Conservation (phyloP, 2,113 vertebrate species). For the Nothobranchius kuhntae region DNA sequence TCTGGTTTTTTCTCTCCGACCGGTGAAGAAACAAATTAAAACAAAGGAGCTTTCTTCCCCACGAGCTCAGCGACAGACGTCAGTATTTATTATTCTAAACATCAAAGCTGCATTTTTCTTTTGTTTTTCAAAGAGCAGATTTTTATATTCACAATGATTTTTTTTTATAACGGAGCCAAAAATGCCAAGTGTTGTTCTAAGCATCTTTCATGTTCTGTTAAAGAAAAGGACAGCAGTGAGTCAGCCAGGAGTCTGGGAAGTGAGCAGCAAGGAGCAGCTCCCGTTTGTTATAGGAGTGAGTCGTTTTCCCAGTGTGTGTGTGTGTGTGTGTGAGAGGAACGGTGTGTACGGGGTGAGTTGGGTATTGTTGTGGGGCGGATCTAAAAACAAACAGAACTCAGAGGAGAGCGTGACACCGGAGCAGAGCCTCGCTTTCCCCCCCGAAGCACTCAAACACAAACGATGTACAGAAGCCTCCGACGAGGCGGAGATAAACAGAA, state of each 20-base stretch:
- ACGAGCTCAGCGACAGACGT: slow-evolving; percentile 61
- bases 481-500: slow-evolving; percentile 51
- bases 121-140: slow-evolving; percentile 52
- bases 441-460: slow-evolving; percentile 25
- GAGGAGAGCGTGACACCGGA: slow-evolving; percentile 57
- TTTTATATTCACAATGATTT: slow-evolving; percentile 67
- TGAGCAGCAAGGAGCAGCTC: slow-evolving; percentile 57
- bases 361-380: slow-evolving; percentile 67
- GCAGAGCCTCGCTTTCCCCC: slow-evolving; percentile 28
- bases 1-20: slow-evolving; percentile 29
- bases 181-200: slow-evolving; percentile 66
- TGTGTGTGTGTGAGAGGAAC: slow-evolving; percentile 42
- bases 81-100: slow-evolving; percentile 76
- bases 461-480: slow-evolving; percentile 39
- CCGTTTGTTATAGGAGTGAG: slow-evolving; percentile 63
- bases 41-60: slow-evolving; percentile 70
- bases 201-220: slow-evolving; percentile 72
- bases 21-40: slow-evolving; percentile 62
- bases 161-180: slow-evolving; percentile 65
- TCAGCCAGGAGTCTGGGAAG: slow-evolving; percentile 65
- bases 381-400: slow-evolving; percentile 76
- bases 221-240: slow-evolving; percentile 61
- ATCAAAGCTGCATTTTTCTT: slow-evolving; percentile 76
- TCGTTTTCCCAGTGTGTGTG: slow-evolving; percentile 72
- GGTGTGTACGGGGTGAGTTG: slow-evolving; percentile 41